Evolutionary conservation across 2,113 vertebrate genomes (phyloP).

Genomic region (Pelecanus crispus): DNA sequence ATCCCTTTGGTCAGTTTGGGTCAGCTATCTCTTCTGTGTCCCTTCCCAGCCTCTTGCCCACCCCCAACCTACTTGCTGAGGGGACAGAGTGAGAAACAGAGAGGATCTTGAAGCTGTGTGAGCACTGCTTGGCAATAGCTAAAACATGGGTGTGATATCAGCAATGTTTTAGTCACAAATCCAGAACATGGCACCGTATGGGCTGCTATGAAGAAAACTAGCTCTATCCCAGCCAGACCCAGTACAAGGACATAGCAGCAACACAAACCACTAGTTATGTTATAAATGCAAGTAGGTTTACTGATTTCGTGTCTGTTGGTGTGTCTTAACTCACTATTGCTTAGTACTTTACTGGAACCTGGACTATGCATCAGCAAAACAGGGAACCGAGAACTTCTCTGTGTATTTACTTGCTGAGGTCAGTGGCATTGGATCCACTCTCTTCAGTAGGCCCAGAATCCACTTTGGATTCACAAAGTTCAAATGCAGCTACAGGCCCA

Average conservation of each 20-base stretch:
- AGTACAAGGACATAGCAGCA: background rate
- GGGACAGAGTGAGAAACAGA: background rate
- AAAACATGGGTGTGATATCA: background rate
- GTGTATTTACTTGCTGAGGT: background rate
- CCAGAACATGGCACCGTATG: background rate
- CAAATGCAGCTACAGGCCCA: background rate
- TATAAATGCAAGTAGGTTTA: background rate
- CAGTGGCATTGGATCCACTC: background rate
- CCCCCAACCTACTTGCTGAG: background rate
- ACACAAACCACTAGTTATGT: background rate
- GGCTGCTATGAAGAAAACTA: background rate
- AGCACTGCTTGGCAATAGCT: background rate
- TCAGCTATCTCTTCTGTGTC: background rate
- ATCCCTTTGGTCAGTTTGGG: rapidly evolving
- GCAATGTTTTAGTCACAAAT: background rate
- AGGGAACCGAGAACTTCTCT: background rate
- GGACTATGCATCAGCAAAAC: background rate
- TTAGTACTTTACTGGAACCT: background rate
- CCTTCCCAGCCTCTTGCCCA: background rate
- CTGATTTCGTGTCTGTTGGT: background rate
- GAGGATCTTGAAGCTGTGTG: background rate
- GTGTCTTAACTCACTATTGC: background rate
- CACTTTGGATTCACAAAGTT: background rate
- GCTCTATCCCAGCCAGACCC: background rate
- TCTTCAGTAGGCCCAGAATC: background rate